These are phyloP conservation scores for Pardosa pseudoannulata DNA, from an alignment of 2,888 invertebrate species.

Conservation along the genomic window DNA sequence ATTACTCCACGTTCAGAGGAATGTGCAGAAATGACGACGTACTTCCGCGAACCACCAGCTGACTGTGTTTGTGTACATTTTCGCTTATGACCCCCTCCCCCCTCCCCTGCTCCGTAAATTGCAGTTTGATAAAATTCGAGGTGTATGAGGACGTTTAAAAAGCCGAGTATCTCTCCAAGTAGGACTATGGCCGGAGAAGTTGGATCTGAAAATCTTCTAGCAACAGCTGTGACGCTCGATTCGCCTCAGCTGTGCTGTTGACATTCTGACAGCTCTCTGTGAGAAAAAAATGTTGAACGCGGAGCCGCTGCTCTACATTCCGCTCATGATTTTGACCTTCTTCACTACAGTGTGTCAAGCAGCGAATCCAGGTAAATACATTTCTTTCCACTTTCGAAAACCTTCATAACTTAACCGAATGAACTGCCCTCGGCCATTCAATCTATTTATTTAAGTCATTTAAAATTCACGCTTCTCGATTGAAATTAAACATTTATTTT, in stretches of 20 bases:
- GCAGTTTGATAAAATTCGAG: background rate
- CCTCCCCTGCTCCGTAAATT: background rate
- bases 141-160: conserved; percentile 6
- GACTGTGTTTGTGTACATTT: conserved; percentile 62
- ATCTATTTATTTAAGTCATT: too few relatives aligned
- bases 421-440: too few relatives aligned
- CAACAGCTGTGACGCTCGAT: conserved; percentile 36
- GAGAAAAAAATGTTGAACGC: conserved; percentile 56
- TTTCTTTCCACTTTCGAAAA: background rate
- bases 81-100: conserved; percentile 18
- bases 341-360: conserved; percentile 36
- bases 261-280: conserved; percentile 48
- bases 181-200: conserved; percentile 4
- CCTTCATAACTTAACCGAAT: too few relatives aligned
- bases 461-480: too few relatives aligned
- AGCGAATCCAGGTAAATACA: conserved; percentile 40
- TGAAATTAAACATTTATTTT: too few relatives aligned
- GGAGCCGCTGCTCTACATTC: conserved; percentile 38
- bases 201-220: background rate
- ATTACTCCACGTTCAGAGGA: conserved; percentile 21
- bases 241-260: conserved; percentile 55
- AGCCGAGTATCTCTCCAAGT: background rate
- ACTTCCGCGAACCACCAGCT: conserved; percentile 44
- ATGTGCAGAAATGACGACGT: conserved; percentile 30
- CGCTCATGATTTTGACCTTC: conserved; percentile 36